phyloP scores from a whole-genome alignment of 1,140 invertebrate genomes.

The Drosophila auraria region DNA sequence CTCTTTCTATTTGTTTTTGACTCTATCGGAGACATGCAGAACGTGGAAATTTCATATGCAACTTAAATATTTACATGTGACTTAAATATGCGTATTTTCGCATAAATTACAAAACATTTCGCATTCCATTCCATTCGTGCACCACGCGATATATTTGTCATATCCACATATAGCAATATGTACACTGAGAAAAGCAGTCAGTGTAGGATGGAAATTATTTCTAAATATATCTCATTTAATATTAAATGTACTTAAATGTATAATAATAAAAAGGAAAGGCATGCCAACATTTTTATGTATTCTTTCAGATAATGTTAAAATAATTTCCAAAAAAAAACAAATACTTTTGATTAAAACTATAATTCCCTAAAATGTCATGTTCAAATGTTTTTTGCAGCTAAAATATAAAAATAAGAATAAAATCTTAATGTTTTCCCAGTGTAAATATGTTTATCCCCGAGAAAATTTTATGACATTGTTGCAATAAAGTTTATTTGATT shows the following conservation, averaged over 20 bases:
- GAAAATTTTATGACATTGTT: slow-evolving; percentile 75
- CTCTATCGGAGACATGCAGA: slow-evolving; percentile 75
- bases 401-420: too few relatives aligned
- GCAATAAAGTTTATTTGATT: slow-evolving; percentile 79
- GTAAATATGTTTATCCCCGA: slow-evolving; percentile 21
- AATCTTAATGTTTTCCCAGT: not conserved
- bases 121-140: slow-evolving; percentile 60
- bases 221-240: too few relatives aligned
- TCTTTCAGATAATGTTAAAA: too few relatives aligned
- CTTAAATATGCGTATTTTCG: slow-evolving; percentile 78
- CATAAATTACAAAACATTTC: slow-evolving; percentile 78
- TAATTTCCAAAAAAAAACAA: too few relatives aligned
- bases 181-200: not conserved
- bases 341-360: too few relatives aligned
- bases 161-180: slow-evolving; percentile 16
- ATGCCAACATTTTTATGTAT: too few relatives aligned
- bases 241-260: too few relatives aligned
- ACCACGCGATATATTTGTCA: slow-evolving; percentile 61
- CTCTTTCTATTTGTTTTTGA: slow-evolving; percentile 20
- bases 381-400: too few relatives aligned
- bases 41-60: slow-evolving; percentile 72
- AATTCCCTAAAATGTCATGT: too few relatives aligned
- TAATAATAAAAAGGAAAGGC: too few relatives aligned
- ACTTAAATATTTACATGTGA: slow-evolving; percentile 81
- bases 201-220: too few relatives aligned